These are phyloP conservation scores for Choristoneura fumiferana DNA, from an alignment of 1,140 invertebrate genomes.

Conservation along the genomic window DNA sequence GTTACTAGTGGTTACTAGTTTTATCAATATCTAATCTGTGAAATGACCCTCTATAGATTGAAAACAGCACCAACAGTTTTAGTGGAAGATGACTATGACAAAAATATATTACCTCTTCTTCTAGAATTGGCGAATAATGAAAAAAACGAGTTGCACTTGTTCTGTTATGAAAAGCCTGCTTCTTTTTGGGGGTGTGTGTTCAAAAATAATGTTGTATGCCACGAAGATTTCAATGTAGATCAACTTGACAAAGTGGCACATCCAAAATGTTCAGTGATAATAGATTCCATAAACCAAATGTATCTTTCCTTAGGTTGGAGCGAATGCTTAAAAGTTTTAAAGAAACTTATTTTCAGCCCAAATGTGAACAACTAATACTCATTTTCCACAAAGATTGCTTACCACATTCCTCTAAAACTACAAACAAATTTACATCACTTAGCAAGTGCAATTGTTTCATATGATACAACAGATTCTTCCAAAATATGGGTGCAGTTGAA, in stretches of 20 bases:
- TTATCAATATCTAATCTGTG: too few species aligned
- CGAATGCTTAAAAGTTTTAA: constrained; percentile 46
- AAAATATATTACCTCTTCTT: constrained; percentile 57
- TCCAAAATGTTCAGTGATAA: constrained; percentile 45
- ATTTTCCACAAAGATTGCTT: constrained; percentile 77
- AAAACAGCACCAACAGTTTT: constrained; percentile 49
- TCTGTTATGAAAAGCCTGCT: constrained; percentile 62
- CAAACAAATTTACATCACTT: constrained; percentile 71
- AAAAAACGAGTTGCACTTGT: constrained; percentile 39
- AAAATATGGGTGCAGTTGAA: constrained; percentile 64
- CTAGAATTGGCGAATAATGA: constrained; percentile 42
- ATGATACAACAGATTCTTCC: constrained; percentile 40
- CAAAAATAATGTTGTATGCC: constrained; percentile 33
- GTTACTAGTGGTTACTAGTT: too few species aligned
- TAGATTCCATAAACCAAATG: constrained; percentile 74
- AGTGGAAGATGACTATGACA: constrained; percentile 59
- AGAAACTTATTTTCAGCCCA: constrained; percentile 33
- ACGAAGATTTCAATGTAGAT: constrained; percentile 39
- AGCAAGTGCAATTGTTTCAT: constrained; percentile 66
- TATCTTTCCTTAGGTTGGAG: constrained; percentile 53
- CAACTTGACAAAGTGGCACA: constrained; percentile 28
- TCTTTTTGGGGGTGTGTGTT: constrained; percentile 59
- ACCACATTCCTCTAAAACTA: constrained; percentile 55
- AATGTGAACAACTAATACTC: constrained; percentile 68
- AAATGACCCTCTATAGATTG: constrained; percentile 58